Conservation (phyloP, 2,113 vertebrate genomes). For the Oreochromis niloticus region DNA sequence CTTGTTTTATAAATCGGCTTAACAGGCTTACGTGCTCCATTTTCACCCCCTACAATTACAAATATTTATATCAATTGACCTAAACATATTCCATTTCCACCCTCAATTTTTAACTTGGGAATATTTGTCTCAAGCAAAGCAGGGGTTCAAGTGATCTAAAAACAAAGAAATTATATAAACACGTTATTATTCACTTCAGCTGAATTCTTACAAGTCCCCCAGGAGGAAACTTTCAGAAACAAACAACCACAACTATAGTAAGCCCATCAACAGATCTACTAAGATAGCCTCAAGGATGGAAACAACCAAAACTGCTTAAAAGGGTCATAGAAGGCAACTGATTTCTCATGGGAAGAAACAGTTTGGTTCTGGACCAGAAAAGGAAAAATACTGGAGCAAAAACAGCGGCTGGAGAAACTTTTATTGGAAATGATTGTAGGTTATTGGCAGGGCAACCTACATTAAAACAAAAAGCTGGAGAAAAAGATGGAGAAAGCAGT, state of each 20-base stretch:
- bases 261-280: background rate
- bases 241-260: background rate
- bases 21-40: background rate
- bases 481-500: background rate
- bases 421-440: background rate
- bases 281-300: background rate
- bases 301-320: background rate
- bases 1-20: background rate
- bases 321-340: background rate
- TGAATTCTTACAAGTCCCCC: background rate
- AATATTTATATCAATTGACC: background rate
- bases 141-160: background rate
- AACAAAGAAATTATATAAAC: background rate
- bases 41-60: background rate
- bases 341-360: constrained; percentile 38
- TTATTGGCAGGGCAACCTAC: background rate
- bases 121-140: background rate
- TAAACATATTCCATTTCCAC: background rate
- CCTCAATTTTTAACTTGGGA: background rate
- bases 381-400: background rate
- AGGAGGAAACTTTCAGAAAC: constrained; percentile 3
- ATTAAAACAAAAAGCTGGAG: background rate
- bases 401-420: background rate
- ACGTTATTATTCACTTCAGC: background rate
- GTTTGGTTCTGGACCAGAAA: background rate